Base-by-base conservation (phyloP, 2,113 vertebrate genomes). In the Rhadina sibilatrix region DNA sequence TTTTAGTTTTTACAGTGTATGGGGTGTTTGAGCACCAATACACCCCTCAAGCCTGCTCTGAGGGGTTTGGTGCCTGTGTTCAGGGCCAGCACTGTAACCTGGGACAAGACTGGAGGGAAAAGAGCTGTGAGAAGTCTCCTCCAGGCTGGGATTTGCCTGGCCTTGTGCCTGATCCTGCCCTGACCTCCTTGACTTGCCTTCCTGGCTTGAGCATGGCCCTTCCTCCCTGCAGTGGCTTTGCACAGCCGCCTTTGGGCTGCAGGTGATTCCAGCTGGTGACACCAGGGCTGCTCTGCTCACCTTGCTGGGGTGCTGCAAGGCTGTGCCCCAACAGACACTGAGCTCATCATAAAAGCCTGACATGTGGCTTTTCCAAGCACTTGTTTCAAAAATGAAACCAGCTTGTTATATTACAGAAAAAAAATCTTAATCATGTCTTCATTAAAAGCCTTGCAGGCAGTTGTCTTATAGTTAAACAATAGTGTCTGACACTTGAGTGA, bases 171-270 rank as follows among this genome's bases (percentile, higher is more conserved):
- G 40, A 90, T 64, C 68, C 64, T 72, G 23, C 24, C 33, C 60
- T 80, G 59, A 35, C 35, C 40, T 64, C 49, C 35, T 38, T 83
- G 59, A 49, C 20, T 35, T 83, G 63, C 35, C 40, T 38, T 81
- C 37, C 54, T 61, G 31, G 21, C 37, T 61, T 72, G 18, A 72
- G 56, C 1, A 2, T 30, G 8, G 22, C 52, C 30, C 17, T 37
- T 42, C 12, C 23, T 47, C 50, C 30, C 52, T 47, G 53, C 37
- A 44, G 24, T 52, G 47, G n/a, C 24, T 83, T 83, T 79, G 65
- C 76, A 30, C 35, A 69, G n/a, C 50, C 17, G 0, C 47, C 0
- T 0, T 2, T 52, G 80, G 25, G 54, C 80, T 89, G 46, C 70
- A 75, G 70, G 35, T 33, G 46, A 74, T 69, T 44, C n/a, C 54